phyloP scores from a whole-genome alignment of 1,140 invertebrate genomes.

The Drosophila micromelanica region DNA sequence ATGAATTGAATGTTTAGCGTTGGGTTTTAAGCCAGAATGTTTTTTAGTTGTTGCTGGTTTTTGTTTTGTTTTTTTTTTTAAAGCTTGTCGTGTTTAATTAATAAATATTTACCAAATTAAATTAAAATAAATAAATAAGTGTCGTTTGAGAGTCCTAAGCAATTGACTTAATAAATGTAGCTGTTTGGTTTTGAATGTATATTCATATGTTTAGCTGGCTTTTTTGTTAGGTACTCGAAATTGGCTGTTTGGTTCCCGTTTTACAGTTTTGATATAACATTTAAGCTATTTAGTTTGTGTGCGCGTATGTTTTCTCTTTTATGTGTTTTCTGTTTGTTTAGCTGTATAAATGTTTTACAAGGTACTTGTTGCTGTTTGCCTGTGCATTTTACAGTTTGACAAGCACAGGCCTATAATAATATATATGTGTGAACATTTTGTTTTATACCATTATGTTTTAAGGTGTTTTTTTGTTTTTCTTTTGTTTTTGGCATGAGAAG shows the following conservation, averaged over 20 bases:
- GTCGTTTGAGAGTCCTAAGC: constrained; percentile 24
- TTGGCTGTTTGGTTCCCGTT: constrained; percentile 50
- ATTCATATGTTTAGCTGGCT: constrained; percentile 43
- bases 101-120: constrained; percentile 42
- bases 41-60: constrained; percentile 41
- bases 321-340: constrained; percentile 18
- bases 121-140: constrained; percentile 57
- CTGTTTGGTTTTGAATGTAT: constrained; percentile 8
- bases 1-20: constrained; percentile 74
- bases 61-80: constrained; percentile 55
- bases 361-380: constrained; percentile 52
- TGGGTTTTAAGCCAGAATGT: constrained; percentile 54
- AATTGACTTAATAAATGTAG: constrained; percentile 36
- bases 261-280: constrained; percentile 25
- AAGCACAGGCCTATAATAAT: constrained; percentile 36
- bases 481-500: constrained; percentile 77
- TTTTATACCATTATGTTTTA: no score
- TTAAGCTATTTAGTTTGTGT: constrained; percentile 18
- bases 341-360: constrained; percentile 41
- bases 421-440: constrained; percentile 6
- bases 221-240: constrained; percentile 48
- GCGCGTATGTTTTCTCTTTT: constrained; percentile 23
- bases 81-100: constrained; percentile 68
- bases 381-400: constrained; percentile 44
- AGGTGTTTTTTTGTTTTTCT: constrained; percentile 15